These are phyloP conservation scores for Chaetodon trifasciatus DNA, from an alignment of 2,797 vertebrate species.

Conservation along the genomic window DNA sequence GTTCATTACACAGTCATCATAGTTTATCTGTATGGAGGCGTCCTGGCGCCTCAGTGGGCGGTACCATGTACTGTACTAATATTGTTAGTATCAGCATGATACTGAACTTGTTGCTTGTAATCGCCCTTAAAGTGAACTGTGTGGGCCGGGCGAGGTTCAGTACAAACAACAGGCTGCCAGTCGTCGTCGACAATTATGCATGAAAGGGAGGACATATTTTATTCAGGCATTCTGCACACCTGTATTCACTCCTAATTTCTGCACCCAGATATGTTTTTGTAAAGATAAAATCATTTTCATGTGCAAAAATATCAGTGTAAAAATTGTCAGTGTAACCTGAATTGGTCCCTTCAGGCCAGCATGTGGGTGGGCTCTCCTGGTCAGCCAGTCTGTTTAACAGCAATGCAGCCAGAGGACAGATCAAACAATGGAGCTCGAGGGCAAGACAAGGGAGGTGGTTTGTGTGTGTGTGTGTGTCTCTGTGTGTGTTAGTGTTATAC, in stretches of 20 bases:
- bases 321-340: constrained; percentile 20
- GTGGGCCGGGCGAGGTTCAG: background rate
- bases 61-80: background rate
- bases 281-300: constrained; percentile 12
- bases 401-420: constrained; percentile 1
- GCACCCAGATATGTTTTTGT: background rate
- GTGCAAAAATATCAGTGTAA: background rate
- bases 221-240: background rate
- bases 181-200: background rate
- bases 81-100: constrained; percentile 4
- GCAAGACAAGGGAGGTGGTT: background rate
- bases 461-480: background rate
- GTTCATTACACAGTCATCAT: background rate
- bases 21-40: background rate
- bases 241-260: background rate
- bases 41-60: background rate
- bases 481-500: background rate
- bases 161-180: background rate
- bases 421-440: background rate
- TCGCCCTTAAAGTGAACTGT: constrained; percentile 19
- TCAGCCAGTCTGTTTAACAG: background rate
- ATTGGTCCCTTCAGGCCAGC: constrained; percentile 3
- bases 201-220: background rate
- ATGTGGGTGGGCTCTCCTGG: constrained; percentile 16
- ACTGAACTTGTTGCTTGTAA: background rate